Evolutionary conservation across 1,140 invertebrate genomes (phyloP).

Genomic region (Globodera rostochiensis): DNA sequence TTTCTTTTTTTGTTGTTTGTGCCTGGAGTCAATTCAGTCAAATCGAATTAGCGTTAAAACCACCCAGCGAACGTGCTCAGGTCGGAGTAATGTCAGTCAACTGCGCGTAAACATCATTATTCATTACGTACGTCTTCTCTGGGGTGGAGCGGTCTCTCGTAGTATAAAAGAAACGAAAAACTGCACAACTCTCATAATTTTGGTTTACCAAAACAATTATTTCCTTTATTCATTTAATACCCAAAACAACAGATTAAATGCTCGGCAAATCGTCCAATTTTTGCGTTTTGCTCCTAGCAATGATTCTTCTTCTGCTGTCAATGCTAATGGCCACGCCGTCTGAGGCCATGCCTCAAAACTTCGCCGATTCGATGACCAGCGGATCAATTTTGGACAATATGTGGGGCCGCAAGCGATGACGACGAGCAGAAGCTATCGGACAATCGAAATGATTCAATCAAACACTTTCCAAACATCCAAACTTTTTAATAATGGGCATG

Average conservation of each 20-base stretch:
- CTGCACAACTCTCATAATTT: neutral
- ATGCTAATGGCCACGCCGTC: neutral
- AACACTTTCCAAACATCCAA: too few relatives aligned
- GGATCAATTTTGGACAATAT: conserved; percentile 12
- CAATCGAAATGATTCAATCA: too few relatives aligned
- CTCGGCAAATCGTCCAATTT: neutral
- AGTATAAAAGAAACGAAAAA: neutral
- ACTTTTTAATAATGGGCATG: too few relatives aligned
- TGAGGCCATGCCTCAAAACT: neutral
- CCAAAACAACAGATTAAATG: neutral
- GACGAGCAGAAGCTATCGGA: neutral
- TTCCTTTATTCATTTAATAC: neutral
- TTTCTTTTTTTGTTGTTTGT: too few relatives aligned
- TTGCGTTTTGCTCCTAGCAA: neutral
- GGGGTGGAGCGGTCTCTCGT: neutral
- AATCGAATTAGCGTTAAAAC: too few relatives aligned
- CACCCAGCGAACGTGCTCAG: too few relatives aligned
- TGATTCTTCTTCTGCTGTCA: neutral
- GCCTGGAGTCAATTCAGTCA: too few relatives aligned
- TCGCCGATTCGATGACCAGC: conserved; percentile 19
- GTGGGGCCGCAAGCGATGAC: neutral
- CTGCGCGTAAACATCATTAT: too few relatives aligned
- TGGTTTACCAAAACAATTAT: too few relatives aligned
- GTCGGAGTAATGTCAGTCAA: too few relatives aligned
- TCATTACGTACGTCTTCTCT: too few relatives aligned